Evolutionary conservation across 2,888 invertebrate species (phyloP), one percentile per base, ranked within the genome.

Genomic region (Macaria liturata): DNA sequence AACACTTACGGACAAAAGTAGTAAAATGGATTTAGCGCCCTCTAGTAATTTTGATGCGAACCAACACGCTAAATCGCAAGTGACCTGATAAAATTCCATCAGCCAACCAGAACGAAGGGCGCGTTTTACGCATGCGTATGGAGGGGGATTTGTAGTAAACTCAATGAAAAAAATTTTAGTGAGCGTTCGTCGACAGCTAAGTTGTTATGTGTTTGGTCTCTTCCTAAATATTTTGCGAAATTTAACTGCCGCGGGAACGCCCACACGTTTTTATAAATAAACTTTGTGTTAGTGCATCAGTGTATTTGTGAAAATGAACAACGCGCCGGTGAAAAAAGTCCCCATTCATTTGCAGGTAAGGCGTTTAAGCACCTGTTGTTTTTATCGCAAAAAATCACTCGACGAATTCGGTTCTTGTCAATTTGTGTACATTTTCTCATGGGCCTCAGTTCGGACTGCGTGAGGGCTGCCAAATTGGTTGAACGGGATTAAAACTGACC

Each of bases 301-400:
- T 88, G 82, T 71, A 75, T 77, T 80, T 64, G 76, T 77, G 69
- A 91, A 87, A 83, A 95, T 95, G 95, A 74, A 79, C 63, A 86
- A 75, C 82, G 96, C 97, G 69, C 97, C 97, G 67, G 97, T 98
- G 70, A 98, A 98, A 91, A 98, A 98, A 92, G 97, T 98, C 62
- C 98, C 98, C 60, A 97, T 98, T 83, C 98, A 98, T 91, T 93
- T 97, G 80, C 97, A 97, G 95, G 96, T 98, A 89, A 94, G 92
- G 46, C 54, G 1, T 50, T 8, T 51, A 63, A 32, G 58, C 80
- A 87, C 83, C 84, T 87, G 86, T 87, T 87, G 83, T 83, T 83
- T 83, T 83, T 79, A 40, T 62, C 57, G 72, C 70, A 71, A 66
- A 59, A 72, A 68, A 54, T 52, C 51, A 49, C 59, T 51, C 43